Base-by-base conservation (phyloP, 2,113 vertebrate species). In the Eubucco bourcierii region DNA sequence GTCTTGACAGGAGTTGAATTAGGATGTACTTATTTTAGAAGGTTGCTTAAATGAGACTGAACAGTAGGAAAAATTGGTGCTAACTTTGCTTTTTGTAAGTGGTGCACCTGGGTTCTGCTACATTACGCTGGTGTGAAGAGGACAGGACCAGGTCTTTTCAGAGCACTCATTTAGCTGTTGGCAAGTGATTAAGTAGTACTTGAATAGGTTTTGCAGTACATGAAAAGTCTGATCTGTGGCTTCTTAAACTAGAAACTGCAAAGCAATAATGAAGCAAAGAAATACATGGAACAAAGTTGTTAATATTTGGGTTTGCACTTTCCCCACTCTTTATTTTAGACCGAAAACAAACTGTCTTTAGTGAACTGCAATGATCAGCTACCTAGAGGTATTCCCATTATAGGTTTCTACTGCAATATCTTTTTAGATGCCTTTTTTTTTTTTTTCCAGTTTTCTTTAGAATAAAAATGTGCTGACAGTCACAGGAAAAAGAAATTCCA, bases 171-270 rank as follows among this genome's bases (percentile, higher is more conserved):
- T 96, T 95, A 90, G 80, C 68, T 88, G 90, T 77, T 2, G 18
- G 84, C 84, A 90, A 94, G 87, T 95, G 96, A 96, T 95, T 94
- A 96, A 94, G 93, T 81, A 76, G 89, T 79, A 72, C 96, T 96
- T 47, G 66, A 94, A 60, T 65, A 34, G 29, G 44, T 86, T 91
- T 76, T 94, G 79, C 80, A 81, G 61, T 78, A 83, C 18, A 76
- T 75, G 66, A 80, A 83, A 72, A 91, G 68, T 77, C 81, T 96
- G 84, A 94, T 93, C 91, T 90, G 82, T 88, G 84, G 24, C 87
- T 94, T 58, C 80, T 96, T 80, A 87, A 93, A 50, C 81, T 46
- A 68, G 70, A 60, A 94, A 65, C 76, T 66, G 61, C 6, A 3
- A 78, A 92, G 80, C 75, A 94, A 88, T 80, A 92, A 85, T 6